Conservation (phyloP, 2,888 invertebrate species). For the Drosophila crucigera region DNA sequence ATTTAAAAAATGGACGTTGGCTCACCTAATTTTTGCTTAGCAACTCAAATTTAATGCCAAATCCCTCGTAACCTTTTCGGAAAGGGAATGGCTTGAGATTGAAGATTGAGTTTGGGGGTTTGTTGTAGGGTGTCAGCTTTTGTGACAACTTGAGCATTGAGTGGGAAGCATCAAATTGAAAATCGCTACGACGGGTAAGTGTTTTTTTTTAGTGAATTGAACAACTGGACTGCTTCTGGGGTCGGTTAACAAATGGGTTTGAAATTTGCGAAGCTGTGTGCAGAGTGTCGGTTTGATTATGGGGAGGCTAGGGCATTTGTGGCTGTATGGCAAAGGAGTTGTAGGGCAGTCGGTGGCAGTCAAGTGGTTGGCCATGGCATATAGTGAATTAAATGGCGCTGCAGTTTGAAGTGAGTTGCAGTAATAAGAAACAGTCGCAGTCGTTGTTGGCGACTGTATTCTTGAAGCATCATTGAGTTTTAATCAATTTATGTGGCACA, state of each 20-base stretch:
- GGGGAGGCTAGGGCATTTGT: not conserved
- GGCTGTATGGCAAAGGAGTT: not conserved
- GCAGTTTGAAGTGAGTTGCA: conserved; percentile 48
- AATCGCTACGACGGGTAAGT: conserved; percentile 48
- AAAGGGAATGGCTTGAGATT: conserved; percentile 5
- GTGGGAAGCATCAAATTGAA: conserved; percentile 64
- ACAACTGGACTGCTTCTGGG: conserved; percentile 43
- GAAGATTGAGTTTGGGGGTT: not conserved
- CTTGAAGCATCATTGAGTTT: conserved; percentile 63
- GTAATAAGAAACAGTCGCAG: conserved; percentile 40
- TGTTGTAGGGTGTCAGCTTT: conserved; percentile 22
- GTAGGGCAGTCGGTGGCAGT: conserved; percentile 30
- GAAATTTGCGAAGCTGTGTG: conserved; percentile 40
- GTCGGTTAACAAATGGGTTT: conserved; percentile 65
- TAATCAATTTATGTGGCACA: conserved; percentile 65
- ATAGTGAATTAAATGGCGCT: conserved; percentile 51
- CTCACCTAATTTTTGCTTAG: not conserved
- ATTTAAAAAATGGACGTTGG: not conserved
- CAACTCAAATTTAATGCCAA: not conserved
- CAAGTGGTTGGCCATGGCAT: conserved; percentile 49
- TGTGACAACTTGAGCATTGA: conserved; percentile 49
- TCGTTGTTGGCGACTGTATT: conserved; percentile 10
- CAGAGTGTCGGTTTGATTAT: conserved; percentile 1
- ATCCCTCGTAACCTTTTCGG: not conserved
- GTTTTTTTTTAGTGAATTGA: conserved; percentile 60